phyloP scores from a whole-genome alignment of 2,113 vertebrate genomes.

The Heliornis fulica region DNA sequence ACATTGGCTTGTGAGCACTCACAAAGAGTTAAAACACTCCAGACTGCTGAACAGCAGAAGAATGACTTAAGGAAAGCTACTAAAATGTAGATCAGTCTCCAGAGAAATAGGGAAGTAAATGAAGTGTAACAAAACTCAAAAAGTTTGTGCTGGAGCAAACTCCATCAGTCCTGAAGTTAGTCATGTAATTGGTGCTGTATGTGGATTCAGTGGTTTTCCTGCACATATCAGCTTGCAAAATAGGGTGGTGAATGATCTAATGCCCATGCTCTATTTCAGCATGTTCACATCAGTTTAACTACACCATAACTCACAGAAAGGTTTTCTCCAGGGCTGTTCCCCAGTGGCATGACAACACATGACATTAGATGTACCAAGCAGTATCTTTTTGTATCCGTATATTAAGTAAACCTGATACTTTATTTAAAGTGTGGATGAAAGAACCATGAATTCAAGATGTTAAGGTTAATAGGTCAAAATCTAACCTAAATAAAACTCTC shows the following conservation, averaged over 20 bases:
- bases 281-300: not conserved
- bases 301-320: not conserved
- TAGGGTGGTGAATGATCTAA: not conserved
- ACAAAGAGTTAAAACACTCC: not conserved
- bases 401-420: not conserved
- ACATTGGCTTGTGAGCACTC: not conserved
- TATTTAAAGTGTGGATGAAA: not conserved
- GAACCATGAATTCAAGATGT: constrained; percentile 1
- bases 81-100: not conserved
- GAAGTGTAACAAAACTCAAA: not conserved
- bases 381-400: not conserved
- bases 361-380: not conserved
- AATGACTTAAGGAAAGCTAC: not conserved
- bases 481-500: constrained; percentile 39
- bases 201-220: not conserved
- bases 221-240: not conserved
- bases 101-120: not conserved
- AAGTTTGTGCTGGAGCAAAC: not conserved
- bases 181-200: not conserved
- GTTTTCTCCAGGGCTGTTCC: not conserved
- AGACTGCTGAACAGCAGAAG: not conserved
- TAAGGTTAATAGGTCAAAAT: constrained; percentile 49
- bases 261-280: not conserved
- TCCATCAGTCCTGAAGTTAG: not conserved
- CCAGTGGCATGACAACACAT: not conserved